Evolutionary conservation across 2,888 invertebrate species (phyloP), one percentile per base, ranked within the genome.

Genomic region (Spodoptera picta): DNA sequence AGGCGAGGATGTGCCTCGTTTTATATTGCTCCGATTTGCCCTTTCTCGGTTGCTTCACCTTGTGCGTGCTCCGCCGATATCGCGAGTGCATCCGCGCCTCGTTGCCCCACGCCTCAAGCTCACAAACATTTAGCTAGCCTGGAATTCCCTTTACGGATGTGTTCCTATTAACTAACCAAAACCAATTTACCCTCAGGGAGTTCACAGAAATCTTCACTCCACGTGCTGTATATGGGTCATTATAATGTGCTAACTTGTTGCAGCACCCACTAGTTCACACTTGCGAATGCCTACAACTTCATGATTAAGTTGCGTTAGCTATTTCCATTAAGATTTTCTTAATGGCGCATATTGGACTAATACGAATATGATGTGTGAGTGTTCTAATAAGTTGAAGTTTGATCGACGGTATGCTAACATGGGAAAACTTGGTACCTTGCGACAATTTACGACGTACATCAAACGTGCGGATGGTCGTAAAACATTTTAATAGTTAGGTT

Each of bases 41-140:
- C 94, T 94, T 94, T 94, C 93, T 90, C 91, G 87, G 88, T 93
- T 92, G 91, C 92, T 78, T 93, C 93, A 94, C 94, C 93, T 93
- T 93, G 93, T 91, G 92, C 91, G 89, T 90, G 88, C 81, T 83
- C 84, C 82, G 85, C 73, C 80, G 84, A 83, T 87, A 88, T 88
- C 87, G 83, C 78, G 71, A 83, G 81, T 80, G 86, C 78, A 90
- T 90, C 89, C 88, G 84, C 78, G 82, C 81, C 83, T 73, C 62
- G 56, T 77, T 70, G 75, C 80, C 80, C 85, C 84, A 86, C 84
- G 86, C 86, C 87, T 87, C 77, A 70, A 84, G 81, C 81, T 80
- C 75, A 66, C 65, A 73, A 75, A 75, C 77, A 75, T 80, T 83
- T 80, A 81, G 75, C 66, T 82, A 75, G 82, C 76, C 84, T 83